These are phyloP conservation scores for Zoroaster sp. DNA, from an alignment of 53 echinoderm and acorn worm species.

Conservation along the genomic window DNA sequence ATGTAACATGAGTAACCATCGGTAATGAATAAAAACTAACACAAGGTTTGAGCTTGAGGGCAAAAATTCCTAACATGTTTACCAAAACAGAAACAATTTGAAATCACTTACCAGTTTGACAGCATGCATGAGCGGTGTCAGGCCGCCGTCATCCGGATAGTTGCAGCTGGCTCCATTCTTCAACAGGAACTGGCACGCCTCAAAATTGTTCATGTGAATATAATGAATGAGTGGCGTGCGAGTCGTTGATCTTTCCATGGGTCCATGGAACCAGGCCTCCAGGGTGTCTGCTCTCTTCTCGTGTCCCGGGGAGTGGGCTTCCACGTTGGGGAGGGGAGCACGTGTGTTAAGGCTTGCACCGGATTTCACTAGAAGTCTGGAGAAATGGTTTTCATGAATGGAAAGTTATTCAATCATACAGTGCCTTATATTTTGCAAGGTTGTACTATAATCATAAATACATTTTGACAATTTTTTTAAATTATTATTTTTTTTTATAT, in stretches of 20 bases:
- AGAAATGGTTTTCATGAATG: neutral
- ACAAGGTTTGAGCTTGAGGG: too few relatives aligned
- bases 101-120: constrained; percentile 63
- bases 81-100: too few relatives aligned
- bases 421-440: too few relatives aligned
- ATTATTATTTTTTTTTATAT: too few relatives aligned
- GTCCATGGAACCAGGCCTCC: constrained; percentile 65
- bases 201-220: constrained; percentile 45
- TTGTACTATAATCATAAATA: too few relatives aligned
- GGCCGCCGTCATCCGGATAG: constrained; percentile 62
- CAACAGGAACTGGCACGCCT: constrained; percentile 62
- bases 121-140: constrained; percentile 97
- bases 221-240: constrained; percentile 50
- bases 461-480: too few relatives aligned
- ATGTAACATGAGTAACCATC: too few relatives aligned
- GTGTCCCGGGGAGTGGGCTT: constrained; percentile 6
- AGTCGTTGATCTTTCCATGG: neutral
- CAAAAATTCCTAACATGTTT: too few relatives aligned
- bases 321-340: constrained; percentile 62
- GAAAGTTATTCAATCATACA: neutral
- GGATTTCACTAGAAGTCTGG: constrained; percentile 52
- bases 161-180: constrained; percentile 87
- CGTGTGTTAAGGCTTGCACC: constrained; percentile 62
- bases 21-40: too few relatives aligned
- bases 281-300: constrained; percentile 11